Evolutionary conservation across 2,113 vertebrate species (phyloP), one percentile per base, ranked within the genome.

Genomic region (Bubo scandiacus): DNA sequence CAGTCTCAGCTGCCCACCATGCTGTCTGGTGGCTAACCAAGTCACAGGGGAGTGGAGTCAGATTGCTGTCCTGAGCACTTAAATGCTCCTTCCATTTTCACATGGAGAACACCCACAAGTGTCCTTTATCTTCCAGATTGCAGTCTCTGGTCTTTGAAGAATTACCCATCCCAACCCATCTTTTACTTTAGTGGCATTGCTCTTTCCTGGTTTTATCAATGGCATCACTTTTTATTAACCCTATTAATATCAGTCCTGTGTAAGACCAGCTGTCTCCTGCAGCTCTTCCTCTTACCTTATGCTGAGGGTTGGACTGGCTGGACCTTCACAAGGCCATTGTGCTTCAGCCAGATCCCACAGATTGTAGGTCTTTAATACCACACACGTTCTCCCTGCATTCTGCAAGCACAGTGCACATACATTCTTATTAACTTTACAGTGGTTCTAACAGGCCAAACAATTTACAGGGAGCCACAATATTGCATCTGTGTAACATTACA

Each of bases 1-100:
- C 34, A 15, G 20, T 22, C 34, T 87, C 45, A 57, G 43, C 1
- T 2, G n/a, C 26, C 12, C n/a, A 47, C 47, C 0, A 0, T 36
- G 8, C 52, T 54, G 38, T n/a, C 29, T 59, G 54, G 20, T 55
- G 29, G 11, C 54, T 68, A 40, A 71, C 18, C 45, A 36, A 51
- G 38, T 25, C 81, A 32, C 68, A 30, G 54, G 34, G 34, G 27
- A 86, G 26, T 29, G 27, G n/a, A 65, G 22, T 5, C 38, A 72
- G 38, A 11, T 12, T 75, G 58, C 32, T 72, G 4, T 25, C 29
- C 63, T 40, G 18, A 77, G 40, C 10, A 32, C 20, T 57, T 61
- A 43, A 20, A 7, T 61, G 29, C 2, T 86, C 7, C 25, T 43
- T 86, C 23, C 1, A 0, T 57, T 43, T 73, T 66, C 15, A 19